A percentile compares a stretch with the other conserved stretches of the same genome.
Evolutionary conservation across 2,113 vertebrate species (phyloP).

Genomic region (Dicentrarchus labrax): DNA sequence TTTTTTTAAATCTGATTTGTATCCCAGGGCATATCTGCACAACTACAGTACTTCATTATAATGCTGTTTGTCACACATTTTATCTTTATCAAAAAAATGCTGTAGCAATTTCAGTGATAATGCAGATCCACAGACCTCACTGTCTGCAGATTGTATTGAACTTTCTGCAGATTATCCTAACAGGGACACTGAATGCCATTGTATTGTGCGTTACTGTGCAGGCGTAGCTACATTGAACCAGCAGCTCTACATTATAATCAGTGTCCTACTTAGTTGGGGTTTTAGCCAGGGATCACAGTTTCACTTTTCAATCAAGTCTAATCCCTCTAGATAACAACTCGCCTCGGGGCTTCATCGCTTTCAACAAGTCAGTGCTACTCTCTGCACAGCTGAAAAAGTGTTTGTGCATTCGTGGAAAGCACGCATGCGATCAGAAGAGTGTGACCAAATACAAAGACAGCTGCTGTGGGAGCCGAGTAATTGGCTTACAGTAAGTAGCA

Average conservation of each 20-base stretch:
- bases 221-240: neutral
- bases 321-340: constrained; percentile 6
- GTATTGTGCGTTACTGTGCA: neutral
- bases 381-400: neutral
- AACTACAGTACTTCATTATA: too few species aligned
- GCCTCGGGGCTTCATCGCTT: neutral
- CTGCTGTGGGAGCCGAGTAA: constrained; percentile 37
- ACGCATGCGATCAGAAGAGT: neutral
- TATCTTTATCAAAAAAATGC: too few species aligned
- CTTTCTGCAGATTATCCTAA: neutral
- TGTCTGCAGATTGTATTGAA: neutral
- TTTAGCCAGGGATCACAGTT: constrained; percentile 28
- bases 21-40: too few species aligned
- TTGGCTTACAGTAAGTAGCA: constrained; percentile 57
- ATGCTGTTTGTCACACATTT: too few species aligned
- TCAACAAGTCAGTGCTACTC: neutral
- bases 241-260: constrained; percentile 1
- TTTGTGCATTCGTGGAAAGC: neutral
- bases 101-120: too few species aligned
- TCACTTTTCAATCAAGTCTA: constrained; percentile 44
- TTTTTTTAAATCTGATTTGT: too few species aligned
- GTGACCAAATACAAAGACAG: neutral
- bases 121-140: neutral
- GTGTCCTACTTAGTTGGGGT: constrained; percentile 22
- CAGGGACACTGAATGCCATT: neutral